Conservation (phyloP, 2,113 vertebrate species). For the Heterotilapia buettikoferi region DNA sequence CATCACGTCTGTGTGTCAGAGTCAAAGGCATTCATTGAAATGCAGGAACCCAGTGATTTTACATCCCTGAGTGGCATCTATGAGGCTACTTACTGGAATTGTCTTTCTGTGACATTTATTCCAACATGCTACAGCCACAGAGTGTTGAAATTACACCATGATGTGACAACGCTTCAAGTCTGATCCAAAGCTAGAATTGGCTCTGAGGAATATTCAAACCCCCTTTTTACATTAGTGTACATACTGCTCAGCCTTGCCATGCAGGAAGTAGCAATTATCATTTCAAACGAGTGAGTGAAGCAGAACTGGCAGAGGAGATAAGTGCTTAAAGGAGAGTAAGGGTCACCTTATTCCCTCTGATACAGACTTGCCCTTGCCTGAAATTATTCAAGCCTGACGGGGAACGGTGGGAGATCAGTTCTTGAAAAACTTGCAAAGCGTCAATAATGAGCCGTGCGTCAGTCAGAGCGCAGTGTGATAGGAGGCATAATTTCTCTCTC, state of each 20-base stretch:
- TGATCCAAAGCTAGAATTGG: not conserved
- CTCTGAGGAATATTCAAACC: conserved; percentile 30
- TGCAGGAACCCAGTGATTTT: not conserved
- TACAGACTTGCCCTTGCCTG: conserved; percentile 45
- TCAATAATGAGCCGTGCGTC: conserved; percentile 41
- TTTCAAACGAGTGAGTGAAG: conserved; percentile 61
- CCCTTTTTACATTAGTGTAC: conserved; percentile 31
- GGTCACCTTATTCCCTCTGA: conserved; percentile 63
- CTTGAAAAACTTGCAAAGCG: conserved; percentile 28
- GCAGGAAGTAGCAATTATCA: conserved; percentile 53
- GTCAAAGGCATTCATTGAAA: conserved; percentile 14
- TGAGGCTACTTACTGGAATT: not conserved
- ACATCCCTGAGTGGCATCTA: not conserved
- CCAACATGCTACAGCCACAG: not conserved
- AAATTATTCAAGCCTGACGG: conserved; percentile 51
- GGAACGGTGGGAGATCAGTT: conserved; percentile 41
- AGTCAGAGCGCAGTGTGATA: conserved; percentile 9
- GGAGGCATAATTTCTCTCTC: conserved; percentile 7
- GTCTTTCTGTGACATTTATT: not conserved
- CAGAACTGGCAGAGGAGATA: conserved; percentile 59
- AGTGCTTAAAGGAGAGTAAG: conserved; percentile 52
- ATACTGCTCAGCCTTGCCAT: conserved; percentile 17
- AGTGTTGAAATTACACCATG: not conserved
- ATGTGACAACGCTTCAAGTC: not conserved
- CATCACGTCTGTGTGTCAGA: not conserved